Base-by-base conservation (phyloP, 2,888 invertebrate species). In the Orthosia gracilis region DNA sequence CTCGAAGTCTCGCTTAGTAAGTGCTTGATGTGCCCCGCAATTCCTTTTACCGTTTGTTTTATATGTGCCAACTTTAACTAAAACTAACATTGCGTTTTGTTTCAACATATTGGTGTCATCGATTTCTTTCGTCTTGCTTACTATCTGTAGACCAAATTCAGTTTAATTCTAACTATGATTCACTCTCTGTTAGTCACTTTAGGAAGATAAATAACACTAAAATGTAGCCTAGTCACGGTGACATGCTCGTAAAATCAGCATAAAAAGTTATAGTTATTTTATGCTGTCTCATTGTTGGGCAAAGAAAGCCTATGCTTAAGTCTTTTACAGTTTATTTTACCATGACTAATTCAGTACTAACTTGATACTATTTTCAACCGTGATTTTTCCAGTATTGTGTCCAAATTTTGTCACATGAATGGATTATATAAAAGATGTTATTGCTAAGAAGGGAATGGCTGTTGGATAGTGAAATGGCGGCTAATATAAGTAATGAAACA, bases 131-230 rank as follows among this genome's bases (percentile, higher is more conserved):
- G 21, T 52, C 47, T 52, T 47, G 47, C 15, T 26, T n/a, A 23
- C 40, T 66, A 54, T 77, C 47, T 66, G 23, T 50, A 18, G 31
- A 58, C 49, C 2, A 54, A 62, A 65, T 62, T 23, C 40, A 13
- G 49, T 26, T 26, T 4, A 40, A 47, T 21, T 21, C 55, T 71
- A 40, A 18, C 58, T 67, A 54, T 83, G 64, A 80, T 54, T 79
- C 73, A 79, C 40, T 31, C 9, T 72, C 23, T 23, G 18, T 77
- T 57, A 69, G 49, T 64, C 55, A 79, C 55, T 15, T 61, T 49
- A 45, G 15, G 2, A 54, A 47, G 3, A 64, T 3, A 69, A 50
- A 31, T 23, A 50, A 50, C 45, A 15, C 23, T 18, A 31, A 45
- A 45, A 23, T 47, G 13, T 17, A 21, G 64, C 12, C 11, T 1